Evolutionary conservation across 1,140 invertebrate species (phyloP), one percentile per base, ranked within the genome.

Genomic region (Zaprionus inermis): DNA sequence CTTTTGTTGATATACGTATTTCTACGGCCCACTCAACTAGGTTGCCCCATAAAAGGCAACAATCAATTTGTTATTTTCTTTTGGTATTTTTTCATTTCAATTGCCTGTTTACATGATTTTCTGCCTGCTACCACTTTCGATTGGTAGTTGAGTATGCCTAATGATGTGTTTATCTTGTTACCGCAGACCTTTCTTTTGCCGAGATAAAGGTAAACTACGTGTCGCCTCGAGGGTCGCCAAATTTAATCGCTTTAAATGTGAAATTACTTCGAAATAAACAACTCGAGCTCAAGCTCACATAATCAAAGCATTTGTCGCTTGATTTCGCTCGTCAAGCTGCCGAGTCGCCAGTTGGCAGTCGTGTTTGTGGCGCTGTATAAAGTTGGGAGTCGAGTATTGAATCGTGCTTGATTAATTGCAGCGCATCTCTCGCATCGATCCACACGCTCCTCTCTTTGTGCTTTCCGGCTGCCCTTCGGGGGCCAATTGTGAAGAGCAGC

Each of bases 181-280:
- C 44, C 18, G 16, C 44, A 49, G 18, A 49, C 44, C 44, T 49
- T 49, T 49, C 44, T 20, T 49, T 11, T 51, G 20, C 41, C 44
- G 49, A 55, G 32, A 32, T 41, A 54, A 72, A 28, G 44, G 44
- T 46, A 61, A 22, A 64, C 55, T 32, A 51, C 11, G 38, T 82
- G 85, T 81, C 76, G 78, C 73, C 76, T 72, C 60, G 77, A 83
- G 76, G 38, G 38, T 44, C 38, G 38, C 83, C 83, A 86, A 86
- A 86, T 86, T 86, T 86, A 86, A 86, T 83, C 83, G 83, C 83
- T 74, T 88, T 75, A 80, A 83, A 88, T 86, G 83, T 86, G 79
- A 86, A 86, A 86, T 88, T 86, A 86, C 77, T 81, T 66, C 11
- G 55, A 65, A 73, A 46, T 56, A 67, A 76, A 79, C 60, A 81